Conservation (phyloP, 2,113 vertebrate genomes). For the Sula dactylatra region DNA sequence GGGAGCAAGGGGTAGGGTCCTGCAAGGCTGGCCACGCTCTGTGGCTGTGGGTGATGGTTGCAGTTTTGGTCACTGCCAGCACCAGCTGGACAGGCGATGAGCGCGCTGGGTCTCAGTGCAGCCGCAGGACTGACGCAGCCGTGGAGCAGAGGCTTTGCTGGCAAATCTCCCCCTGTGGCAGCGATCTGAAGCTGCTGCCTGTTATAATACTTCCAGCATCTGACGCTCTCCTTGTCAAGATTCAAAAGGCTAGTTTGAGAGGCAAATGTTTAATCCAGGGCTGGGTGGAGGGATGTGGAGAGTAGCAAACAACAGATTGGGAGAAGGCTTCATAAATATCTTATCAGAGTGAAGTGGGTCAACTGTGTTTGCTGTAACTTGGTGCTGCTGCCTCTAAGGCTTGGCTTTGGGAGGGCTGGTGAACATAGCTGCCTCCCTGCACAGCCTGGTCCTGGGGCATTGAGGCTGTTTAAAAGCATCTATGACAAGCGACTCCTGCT, state of each 20-base stretch:
- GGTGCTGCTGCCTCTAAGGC: not conserved
- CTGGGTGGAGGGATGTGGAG: not conserved
- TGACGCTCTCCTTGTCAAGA: not conserved
- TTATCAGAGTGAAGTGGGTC: conserved; percentile 10
- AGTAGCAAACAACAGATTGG: not conserved
- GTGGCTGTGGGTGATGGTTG: too few relatives aligned
- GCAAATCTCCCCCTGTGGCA: not conserved
- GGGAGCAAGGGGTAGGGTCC: not conserved
- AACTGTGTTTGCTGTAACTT: not conserved
- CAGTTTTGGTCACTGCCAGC: not conserved
- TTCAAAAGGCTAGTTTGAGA: not conserved
- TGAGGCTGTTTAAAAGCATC: not conserved
- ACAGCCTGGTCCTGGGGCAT: not conserved
- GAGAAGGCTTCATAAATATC: not conserved
- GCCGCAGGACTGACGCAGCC: not conserved
- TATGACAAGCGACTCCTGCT: not conserved
- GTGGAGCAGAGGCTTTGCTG: not conserved
- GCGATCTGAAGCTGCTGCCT: not conserved
- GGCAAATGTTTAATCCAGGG: not conserved
- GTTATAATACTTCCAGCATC: not conserved
- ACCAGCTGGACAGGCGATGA: not conserved
- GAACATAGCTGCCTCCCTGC: not conserved
- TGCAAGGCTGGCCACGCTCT: rapidly evolving
- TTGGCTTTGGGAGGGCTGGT: not conserved
- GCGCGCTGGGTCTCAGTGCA: not conserved